Evolutionary conservation across 2,113 vertebrate genomes (phyloP), one percentile per base, ranked within the genome.

Genomic region (Xyliphius kryptos): DNA sequence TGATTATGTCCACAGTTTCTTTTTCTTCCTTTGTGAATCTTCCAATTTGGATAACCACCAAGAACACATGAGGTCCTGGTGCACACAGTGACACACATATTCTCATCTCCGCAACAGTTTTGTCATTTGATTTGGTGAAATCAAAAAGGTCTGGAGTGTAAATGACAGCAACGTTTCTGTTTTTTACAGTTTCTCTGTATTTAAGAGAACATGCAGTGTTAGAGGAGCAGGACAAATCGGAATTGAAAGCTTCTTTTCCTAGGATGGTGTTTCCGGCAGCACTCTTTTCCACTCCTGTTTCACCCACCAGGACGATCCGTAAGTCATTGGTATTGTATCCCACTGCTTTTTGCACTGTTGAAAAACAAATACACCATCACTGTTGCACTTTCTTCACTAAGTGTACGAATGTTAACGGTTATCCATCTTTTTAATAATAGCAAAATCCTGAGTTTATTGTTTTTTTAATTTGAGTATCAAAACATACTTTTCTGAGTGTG

Each of bases 241-340:
- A 65, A 3, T 3, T 3, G 15, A 75, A 72, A 6, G 12, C 32
- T 16, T 41, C 15, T 32, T 37, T 26, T 37, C 67, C 52, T 17
- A 68, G 51, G 44, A 68, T 62, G 36, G 58, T 62, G 41, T 68
- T 68, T 41, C 58, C 69, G 57, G 32, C n/a, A 2, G 58, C 64
- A 57, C 59, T 67, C 14, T 72, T 70, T n/a, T 61, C 66, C 8
- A 61, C 61, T 61, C 66, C 71, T 46, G 56, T 73, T 46, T 61
- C 69, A 49, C 61, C 71, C 43, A 73, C 22, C 61, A 69, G 44
- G 6, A 73, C 36, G 12, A 66, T 61, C 44, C 50, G 13, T 11
- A 56, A 2, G 36, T 53, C 56, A 12, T 15, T 49, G 17, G 15
- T 4, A 20, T 46, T n/a, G n/a, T n/a, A 41, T 16, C 38, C 9